A percentile compares a stretch with the other conserved stretches of the same genome.
These are phyloP conservation scores for Rhodophaea formosa DNA, from an alignment of 2,888 invertebrate genomes.

Conservation along the genomic window DNA sequence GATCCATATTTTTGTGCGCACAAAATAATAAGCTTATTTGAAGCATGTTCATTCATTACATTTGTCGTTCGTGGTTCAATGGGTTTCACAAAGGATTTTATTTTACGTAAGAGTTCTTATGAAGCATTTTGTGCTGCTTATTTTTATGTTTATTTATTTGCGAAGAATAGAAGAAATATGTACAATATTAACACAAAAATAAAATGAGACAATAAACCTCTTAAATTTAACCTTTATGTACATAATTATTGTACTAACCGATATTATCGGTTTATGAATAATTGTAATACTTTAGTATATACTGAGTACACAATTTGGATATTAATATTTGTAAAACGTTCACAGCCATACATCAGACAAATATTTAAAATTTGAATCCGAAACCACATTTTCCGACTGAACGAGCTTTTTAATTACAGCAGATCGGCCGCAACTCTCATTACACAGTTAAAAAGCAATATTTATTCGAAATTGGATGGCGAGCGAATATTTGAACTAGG, in stretches of 20 bases:
- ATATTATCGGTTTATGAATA: too few relatives aligned
- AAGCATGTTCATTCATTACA: slow-evolving; percentile 22
- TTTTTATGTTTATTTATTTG: neutral
- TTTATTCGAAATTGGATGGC: slow-evolving; percentile 51
- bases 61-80: slow-evolving; percentile 27
- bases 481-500: slow-evolving; percentile 48
- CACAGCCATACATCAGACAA: neutral
- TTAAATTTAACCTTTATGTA: too few relatives aligned
- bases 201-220: too few relatives aligned
- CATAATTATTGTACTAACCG: too few relatives aligned
- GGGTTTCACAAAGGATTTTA: slow-evolving; percentile 15
- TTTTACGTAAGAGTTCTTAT: slow-evolving; percentile 13
- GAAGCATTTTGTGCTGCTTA: neutral
- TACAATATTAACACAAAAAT: too few relatives aligned
- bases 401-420: slow-evolving; percentile 56
- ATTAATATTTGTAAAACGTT: neutral
- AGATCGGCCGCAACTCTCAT: slow-evolving; percentile 44
- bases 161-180: too few relatives aligned
- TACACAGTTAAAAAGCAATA: slow-evolving; percentile 51
- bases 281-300: too few relatives aligned
- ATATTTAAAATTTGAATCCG: slow-evolving; percentile 3
- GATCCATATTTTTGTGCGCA: slow-evolving; percentile 14
- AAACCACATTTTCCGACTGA: slow-evolving; percentile 38
- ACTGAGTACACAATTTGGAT: too few relatives aligned
- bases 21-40: slow-evolving; percentile 14